These are phyloP conservation scores for Falco peregrinus DNA, from an alignment of 2,797 vertebrate genomes.

Conservation along the genomic window DNA sequence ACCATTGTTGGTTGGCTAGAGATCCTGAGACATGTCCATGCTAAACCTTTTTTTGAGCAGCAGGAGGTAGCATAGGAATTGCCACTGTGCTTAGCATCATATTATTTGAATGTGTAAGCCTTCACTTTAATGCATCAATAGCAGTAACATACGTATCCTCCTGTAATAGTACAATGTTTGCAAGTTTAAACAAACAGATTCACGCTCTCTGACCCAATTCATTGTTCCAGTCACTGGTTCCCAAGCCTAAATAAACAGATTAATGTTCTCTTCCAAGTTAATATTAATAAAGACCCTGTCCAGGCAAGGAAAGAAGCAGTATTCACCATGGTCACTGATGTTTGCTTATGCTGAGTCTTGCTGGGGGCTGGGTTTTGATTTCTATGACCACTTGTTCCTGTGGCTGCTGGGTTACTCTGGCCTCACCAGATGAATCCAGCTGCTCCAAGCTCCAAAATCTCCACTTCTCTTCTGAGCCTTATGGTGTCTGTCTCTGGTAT, in stretches of 20 bases:
- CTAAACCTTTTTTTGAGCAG: neutral
- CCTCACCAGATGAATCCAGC: neutral
- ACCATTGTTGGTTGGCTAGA: neutral
- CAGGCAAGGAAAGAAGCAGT: neutral
- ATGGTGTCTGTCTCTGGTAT: neutral
- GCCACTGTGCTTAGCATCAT: neutral
- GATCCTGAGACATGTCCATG: neutral
- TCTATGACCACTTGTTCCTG: neutral
- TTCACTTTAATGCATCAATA: neutral
- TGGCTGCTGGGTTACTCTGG: neutral
- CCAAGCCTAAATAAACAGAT: conserved; percentile 6
- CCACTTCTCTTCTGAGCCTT: neutral
- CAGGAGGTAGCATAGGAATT: neutral
- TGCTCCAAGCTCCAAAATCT: neutral
- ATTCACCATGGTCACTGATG: rapidly evolving
- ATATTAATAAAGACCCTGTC: neutral
- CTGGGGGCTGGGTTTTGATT: neutral
- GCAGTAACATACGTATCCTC: neutral
- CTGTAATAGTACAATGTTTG: neutral
- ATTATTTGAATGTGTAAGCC: neutral
- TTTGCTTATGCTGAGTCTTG: neutral
- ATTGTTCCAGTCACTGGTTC: neutral
- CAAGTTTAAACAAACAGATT: neutral
- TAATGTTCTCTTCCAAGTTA: neutral
- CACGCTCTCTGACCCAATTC: neutral